Evolutionary conservation across 2,113 vertebrate species (phyloP).

Genomic region (Paedocypris sp.): DNA sequence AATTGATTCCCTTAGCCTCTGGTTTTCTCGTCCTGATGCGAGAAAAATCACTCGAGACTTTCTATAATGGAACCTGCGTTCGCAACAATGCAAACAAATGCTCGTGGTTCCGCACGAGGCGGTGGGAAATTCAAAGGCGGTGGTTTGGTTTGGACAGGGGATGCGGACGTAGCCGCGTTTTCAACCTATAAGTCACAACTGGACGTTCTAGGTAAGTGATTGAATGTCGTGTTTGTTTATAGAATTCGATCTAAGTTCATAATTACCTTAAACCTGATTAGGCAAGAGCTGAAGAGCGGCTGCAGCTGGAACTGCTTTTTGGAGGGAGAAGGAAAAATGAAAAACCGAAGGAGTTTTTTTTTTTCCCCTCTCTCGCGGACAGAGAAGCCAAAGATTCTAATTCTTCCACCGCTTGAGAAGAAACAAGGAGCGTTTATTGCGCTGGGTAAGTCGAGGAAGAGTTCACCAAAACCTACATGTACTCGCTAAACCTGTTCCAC

Average conservation of each 20-base stretch:
- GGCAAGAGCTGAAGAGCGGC: slow-evolving; percentile 17
- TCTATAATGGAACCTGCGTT: too few relatives aligned
- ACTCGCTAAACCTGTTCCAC: not conserved
- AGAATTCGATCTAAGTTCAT: slow-evolving; percentile 42
- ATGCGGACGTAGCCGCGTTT: slow-evolving; percentile 1
- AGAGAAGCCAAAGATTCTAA: slow-evolving; percentile 23
- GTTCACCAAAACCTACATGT: not conserved
- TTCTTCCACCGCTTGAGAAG: slow-evolving; percentile 17
- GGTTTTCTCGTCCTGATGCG: too few relatives aligned
- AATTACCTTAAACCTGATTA: slow-evolving; percentile 42
- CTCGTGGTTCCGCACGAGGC: too few relatives aligned
- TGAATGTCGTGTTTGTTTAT: slow-evolving; percentile 41
- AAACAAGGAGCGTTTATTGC: not conserved
- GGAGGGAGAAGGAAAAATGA: not conserved
- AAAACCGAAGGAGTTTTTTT: not conserved
- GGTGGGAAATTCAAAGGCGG: slow-evolving; percentile 2
- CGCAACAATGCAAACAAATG: too few relatives aligned
- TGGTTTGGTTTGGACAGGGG: slow-evolving; percentile 1
- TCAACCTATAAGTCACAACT: slow-evolving; percentile 14
- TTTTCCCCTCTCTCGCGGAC: not conserved
- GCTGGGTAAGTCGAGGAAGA: not conserved
- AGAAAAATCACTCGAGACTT: too few relatives aligned
- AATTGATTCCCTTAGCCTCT: slow-evolving; percentile 11
- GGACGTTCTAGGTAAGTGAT: slow-evolving; percentile 28
- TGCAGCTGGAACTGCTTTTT: slow-evolving; percentile 36